A percentile compares a stretch with the other conserved stretches of the same genome.
phyloP scores from a whole-genome alignment of 1,140 invertebrate species.

The Halesus radiatus region DNA sequence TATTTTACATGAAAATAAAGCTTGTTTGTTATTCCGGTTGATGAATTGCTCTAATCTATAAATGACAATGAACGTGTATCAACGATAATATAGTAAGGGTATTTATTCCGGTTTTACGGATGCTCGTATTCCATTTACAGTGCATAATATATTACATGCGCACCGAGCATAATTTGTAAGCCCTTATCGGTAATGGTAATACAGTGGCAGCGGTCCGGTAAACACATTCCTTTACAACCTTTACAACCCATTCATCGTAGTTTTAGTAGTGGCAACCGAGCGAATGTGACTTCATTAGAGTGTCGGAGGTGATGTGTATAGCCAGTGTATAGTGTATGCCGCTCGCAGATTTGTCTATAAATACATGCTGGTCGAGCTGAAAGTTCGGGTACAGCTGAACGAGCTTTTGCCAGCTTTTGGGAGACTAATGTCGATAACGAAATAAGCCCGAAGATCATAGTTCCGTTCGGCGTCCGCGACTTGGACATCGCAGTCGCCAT shows the following conservation, averaged over 20 bases:
- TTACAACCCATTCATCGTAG: slow-evolving; percentile 1
- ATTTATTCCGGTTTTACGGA: too few relatives aligned
- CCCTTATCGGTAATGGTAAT: too few relatives aligned
- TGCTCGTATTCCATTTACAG: too few relatives aligned
- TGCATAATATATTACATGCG: too few relatives aligned
- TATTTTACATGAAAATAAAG: too few relatives aligned
- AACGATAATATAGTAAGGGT: too few relatives aligned
- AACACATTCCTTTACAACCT: neutral
- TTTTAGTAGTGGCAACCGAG: neutral
- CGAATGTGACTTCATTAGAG: slow-evolving; percentile 7
- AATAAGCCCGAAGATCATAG: slow-evolving; percentile 29
- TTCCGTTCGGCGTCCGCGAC: slow-evolving; percentile 14
- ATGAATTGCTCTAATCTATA: too few relatives aligned
- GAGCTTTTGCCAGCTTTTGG: slow-evolving; percentile 29
- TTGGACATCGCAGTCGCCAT: slow-evolving; percentile 22
- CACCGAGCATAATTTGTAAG: too few relatives aligned
- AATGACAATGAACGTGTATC: too few relatives aligned
- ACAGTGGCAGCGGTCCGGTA: neutral
- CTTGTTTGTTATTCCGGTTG: too few relatives aligned
- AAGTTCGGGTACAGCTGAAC: slow-evolving; percentile 36
- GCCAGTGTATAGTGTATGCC: neutral
- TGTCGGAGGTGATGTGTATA: slow-evolving; percentile 1
- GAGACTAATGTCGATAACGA: slow-evolving; percentile 45
- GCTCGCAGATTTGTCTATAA: slow-evolving; percentile 50
- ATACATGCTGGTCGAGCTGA: slow-evolving; percentile 42